These are phyloP conservation scores for Pyrocephalus nanus DNA, from an alignment of 2,797 vertebrate species.

Conservation along the genomic window DNA sequence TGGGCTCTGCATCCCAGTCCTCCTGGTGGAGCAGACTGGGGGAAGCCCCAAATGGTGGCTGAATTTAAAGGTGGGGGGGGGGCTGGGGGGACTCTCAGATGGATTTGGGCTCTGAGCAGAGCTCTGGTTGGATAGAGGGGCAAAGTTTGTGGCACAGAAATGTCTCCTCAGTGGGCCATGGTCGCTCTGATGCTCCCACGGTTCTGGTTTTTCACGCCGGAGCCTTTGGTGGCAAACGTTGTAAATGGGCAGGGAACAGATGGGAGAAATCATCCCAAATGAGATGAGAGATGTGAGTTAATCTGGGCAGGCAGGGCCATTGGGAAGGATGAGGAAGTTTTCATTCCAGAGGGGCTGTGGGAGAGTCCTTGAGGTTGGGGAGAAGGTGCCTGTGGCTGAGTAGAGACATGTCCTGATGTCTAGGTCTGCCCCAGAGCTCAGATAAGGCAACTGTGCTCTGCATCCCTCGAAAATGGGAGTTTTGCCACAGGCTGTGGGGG, in stretches of 20 bases:
- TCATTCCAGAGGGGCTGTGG: neutral
- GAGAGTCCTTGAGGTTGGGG: neutral
- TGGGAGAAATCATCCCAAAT: conserved; percentile 28
- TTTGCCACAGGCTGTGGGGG: neutral
- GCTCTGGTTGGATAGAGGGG: neutral
- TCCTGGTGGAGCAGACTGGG: accelerated
- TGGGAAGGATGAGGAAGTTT: neutral
- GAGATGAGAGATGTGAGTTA: neutral
- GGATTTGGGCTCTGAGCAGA: neutral
- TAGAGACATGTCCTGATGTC: neutral
- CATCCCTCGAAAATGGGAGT: neutral
- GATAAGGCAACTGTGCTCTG: neutral
- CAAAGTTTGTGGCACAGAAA: neutral
- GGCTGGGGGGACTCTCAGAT: neutral
- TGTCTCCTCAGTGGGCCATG: neutral
- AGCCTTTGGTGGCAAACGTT: conserved; percentile 17
- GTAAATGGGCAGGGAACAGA: neutral
- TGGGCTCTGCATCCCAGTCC: accelerated
- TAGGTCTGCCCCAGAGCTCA: neutral
- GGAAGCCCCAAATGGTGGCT: no score
- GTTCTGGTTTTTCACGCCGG: conserved; percentile 35
- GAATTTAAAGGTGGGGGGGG: no score
- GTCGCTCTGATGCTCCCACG: conserved; percentile 16
- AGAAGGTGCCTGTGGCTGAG: neutral
- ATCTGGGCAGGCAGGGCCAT: neutral